Evolutionary conservation across 2,797 vertebrate genomes (phyloP).

Genomic region (Pogoniulus pusillus): DNA sequence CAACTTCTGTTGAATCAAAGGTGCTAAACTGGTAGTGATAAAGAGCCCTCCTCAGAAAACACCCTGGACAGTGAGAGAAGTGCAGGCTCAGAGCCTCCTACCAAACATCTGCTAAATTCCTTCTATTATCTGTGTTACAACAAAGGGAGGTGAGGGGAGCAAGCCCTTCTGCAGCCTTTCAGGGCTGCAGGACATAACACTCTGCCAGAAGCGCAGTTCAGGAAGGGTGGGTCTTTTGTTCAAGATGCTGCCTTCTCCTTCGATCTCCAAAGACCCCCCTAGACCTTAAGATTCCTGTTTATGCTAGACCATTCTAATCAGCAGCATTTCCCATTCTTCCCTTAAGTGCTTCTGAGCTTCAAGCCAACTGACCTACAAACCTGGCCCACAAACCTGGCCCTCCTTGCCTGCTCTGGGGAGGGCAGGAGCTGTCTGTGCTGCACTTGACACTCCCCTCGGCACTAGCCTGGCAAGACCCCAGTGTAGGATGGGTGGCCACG

Average conservation of each 20-base stretch:
- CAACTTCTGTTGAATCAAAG: constrained; percentile 15
- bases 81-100: background rate
- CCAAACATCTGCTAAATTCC: background rate
- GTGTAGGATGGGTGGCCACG: background rate
- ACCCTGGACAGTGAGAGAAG: background rate
- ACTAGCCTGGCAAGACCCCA: rapidly evolving
- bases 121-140: background rate
- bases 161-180: background rate
- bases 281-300: background rate
- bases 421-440: rapidly evolving
- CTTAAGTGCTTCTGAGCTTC: background rate
- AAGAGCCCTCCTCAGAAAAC: background rate
- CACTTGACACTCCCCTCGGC: background rate
- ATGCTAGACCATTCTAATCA: background rate
- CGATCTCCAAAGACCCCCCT: background rate
- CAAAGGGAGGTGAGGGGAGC: background rate
- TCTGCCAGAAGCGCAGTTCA: background rate
- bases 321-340: background rate
- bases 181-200: constrained; percentile 7
- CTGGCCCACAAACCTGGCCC: background rate
- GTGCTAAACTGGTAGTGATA: background rate
- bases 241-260: constrained; percentile 5
- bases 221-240: constrained; percentile 65
- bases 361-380: background rate
- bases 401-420: background rate